phyloP scores from a whole-genome alignment of 37 sponge, comb jelly and placozoan species.

The Eunapius fragilis region DNA sequence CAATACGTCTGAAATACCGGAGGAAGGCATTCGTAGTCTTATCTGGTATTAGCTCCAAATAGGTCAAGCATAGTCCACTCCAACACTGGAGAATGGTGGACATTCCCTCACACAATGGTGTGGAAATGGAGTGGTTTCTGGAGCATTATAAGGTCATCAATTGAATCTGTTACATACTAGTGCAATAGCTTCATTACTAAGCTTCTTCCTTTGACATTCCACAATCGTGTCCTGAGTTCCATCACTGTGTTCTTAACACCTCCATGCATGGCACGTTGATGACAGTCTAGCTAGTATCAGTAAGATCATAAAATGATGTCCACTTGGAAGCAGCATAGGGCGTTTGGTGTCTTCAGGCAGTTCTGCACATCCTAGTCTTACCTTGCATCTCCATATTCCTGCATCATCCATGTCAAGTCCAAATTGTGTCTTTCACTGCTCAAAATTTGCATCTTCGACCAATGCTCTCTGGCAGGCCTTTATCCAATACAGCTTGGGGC shows the following conservation, averaged over 20 bases:
- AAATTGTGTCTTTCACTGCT: slow-evolving; percentile 12
- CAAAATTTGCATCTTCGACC: background rate
- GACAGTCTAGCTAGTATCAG: background rate
- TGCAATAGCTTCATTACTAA: slow-evolving; percentile 15
- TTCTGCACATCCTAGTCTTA: slow-evolving; percentile 20
- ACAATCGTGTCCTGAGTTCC: slow-evolving; percentile 21
- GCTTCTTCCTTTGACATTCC: slow-evolving; percentile 10
- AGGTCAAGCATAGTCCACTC: slow-evolving; percentile 28
- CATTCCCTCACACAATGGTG: slow-evolving; percentile 8
- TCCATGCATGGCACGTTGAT: slow-evolving; percentile 7
- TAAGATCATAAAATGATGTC: slow-evolving; percentile 15
- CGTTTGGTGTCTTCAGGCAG: background rate
- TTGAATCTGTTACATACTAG: background rate
- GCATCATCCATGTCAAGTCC: slow-evolving; percentile 12
- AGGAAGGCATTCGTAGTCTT: slow-evolving; percentile 21
- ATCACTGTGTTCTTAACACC: slow-evolving; percentile 9
- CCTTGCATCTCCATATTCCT: slow-evolving; percentile 29
- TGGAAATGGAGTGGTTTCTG: slow-evolving; percentile 7
- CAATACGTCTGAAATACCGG: slow-evolving; percentile 19
- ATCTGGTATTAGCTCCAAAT: slow-evolving; percentile 28
- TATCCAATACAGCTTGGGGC: background rate
- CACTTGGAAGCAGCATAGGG: slow-evolving; percentile 16
- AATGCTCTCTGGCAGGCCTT: no score
- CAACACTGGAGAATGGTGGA: slow-evolving; percentile 13
- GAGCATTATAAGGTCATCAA: no score